Conservation (phyloP, 2,888 invertebrate species). For the Tiliacea aurago region DNA sequence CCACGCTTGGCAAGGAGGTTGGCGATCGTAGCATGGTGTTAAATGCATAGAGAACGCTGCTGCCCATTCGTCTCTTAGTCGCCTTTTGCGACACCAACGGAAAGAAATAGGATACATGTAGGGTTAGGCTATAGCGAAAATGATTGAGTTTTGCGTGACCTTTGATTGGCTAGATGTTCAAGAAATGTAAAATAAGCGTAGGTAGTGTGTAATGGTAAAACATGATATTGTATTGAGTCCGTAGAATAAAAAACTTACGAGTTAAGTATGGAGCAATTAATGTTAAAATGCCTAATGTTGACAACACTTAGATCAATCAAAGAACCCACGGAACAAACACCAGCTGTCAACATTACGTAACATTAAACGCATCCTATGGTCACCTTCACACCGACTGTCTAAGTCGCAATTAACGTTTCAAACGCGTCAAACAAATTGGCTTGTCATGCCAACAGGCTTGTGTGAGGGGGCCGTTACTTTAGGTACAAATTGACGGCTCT, state of each 20-base stretch:
- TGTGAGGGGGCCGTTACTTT: slow-evolving; percentile 70
- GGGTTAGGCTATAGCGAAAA: no score
- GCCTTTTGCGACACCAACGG: no score
- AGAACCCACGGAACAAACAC: slow-evolving; percentile 36
- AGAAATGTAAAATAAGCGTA: not conserved
- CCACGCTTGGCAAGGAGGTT: no score
- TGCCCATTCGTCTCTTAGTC: no score
- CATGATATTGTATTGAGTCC: no score
- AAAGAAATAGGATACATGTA: no score
- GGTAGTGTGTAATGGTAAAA: no score
- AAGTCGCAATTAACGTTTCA: slow-evolving; percentile 67
- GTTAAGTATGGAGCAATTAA: slow-evolving; percentile 18
- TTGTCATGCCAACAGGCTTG: slow-evolving; percentile 80
- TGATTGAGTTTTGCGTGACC: no score
- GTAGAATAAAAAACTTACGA: no score
- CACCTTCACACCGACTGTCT: slow-evolving; percentile 65
- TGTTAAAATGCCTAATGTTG: slow-evolving; percentile 21
- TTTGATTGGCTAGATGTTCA: not conserved
- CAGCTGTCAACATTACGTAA: slow-evolving; percentile 63
- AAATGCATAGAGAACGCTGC: no score
- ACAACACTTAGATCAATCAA: slow-evolving; percentile 50
- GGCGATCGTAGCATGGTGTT: no score
- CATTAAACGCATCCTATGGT: slow-evolving; percentile 61
- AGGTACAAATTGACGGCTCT: slow-evolving; percentile 51
- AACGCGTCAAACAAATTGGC: slow-evolving; percentile 84